Evolutionary conservation across 1,140 invertebrate species (phyloP).

Genomic region (Dreissena polymorpha): DNA sequence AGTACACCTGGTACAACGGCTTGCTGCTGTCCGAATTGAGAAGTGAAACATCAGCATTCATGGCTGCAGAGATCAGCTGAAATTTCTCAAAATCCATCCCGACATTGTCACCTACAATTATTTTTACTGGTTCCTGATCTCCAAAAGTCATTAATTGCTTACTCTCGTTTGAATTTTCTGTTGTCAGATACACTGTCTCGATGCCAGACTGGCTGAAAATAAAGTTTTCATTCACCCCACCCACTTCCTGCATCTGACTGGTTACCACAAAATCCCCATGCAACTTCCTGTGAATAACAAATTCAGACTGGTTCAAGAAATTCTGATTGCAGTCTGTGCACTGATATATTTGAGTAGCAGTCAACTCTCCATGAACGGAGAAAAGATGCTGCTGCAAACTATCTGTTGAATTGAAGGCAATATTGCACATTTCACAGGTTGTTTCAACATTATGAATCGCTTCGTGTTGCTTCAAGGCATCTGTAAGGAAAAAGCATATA

Average conservation of each 20-base stretch:
- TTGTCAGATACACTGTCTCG: background rate
- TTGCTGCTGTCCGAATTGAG: background rate
- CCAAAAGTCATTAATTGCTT: background rate
- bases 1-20: slow-evolving; percentile 28
- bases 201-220: background rate
- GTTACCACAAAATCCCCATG: background rate
- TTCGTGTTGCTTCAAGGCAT: too few species aligned
- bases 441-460: too few species aligned
- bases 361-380: background rate
- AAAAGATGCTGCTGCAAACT: background rate
- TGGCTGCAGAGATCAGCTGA: slow-evolving; percentile 34
- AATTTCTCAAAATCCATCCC: slow-evolving; percentile 30
- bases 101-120: slow-evolving; percentile 14
- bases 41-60: slow-evolving; percentile 14
- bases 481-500: too few species aligned
- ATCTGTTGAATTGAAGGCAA: too few species aligned
- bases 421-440: too few species aligned
- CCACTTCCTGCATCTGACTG: background rate
- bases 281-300: background rate
- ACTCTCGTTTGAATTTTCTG: background rate
- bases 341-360: too few species aligned
- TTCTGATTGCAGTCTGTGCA: background rate
- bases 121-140: background rate
- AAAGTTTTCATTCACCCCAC: background rate
- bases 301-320: background rate